Base-by-base conservation (phyloP, 2,797 vertebrate species). In the Ctenopoma kingsleyae region DNA sequence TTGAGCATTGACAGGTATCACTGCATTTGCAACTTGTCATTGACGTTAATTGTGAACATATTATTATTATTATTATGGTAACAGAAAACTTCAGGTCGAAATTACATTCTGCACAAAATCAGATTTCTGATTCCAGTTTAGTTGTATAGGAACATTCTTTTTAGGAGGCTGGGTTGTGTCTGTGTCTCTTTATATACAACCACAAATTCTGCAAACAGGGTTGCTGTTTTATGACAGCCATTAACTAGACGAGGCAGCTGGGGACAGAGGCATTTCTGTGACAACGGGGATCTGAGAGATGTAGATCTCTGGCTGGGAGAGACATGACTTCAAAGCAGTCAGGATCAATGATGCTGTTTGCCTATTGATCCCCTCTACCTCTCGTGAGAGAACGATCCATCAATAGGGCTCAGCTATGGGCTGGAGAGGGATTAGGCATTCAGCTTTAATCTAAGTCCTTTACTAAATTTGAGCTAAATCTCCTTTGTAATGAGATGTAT, bases 341-440 rank as follows among this genome's bases (percentile, higher is more conserved):
- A 35, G 79, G 88, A 93, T 93, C 92, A 92, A 93, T 93, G 89
- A 88, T 82, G 82, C 81, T 59, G 81, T 91, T 92, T 92, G 88
- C 89, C 87, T 81, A 93, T 93, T 75, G 90, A 93, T 91, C 82
- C 49, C 61, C 71, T 81, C 63, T 50, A 67, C 66, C 81, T 88
- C 85, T 71, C 78, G 0, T 10, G 82, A 86, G 87, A 83, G 69
- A 67, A 49, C 13, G 25, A 78, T 85, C 69, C 80, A 91, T 91
- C 89, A 84, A 91, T 91, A 88, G 56, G 71, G 79, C 89, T 92
- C 83, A 85, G 76, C 83, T 66, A 72, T 59, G 67, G 85, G 68
- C 84, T 80, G 73, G 72, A 84, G 73, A 81, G 72, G 91, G 89
- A 92, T 90, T 90, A 90, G 80, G 38, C 82, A 64, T 70, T 88